phyloP scores from a whole-genome alignment of 1,140 invertebrate species.

The Cotesia typhae region DNA sequence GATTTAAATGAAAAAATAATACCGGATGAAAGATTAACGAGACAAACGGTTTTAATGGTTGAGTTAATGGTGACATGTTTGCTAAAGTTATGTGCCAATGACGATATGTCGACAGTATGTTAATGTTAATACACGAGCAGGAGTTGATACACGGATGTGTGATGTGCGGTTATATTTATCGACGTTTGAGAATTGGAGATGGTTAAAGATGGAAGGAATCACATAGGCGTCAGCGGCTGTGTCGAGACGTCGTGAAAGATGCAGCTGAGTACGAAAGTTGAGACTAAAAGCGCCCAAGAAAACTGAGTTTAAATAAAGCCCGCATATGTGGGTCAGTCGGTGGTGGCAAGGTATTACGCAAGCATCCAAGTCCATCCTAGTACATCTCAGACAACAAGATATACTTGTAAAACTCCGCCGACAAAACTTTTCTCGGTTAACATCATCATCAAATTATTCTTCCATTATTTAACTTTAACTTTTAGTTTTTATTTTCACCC shows the following conservation, averaged over 20 bases:
- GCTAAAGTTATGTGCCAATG: conserved; percentile 2
- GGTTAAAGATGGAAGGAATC: conserved; percentile 30
- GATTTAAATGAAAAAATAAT: no score
- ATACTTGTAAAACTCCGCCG: no score
- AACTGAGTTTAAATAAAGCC: conserved; percentile 66
- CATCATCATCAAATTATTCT: no score
- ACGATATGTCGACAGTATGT: conserved; percentile 25
- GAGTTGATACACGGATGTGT: conserved; percentile 11
- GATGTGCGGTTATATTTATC: conserved; percentile 21
- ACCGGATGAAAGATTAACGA: no score
- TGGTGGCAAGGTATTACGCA: conserved; percentile 40
- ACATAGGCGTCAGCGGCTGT: background rate
- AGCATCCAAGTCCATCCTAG: conserved; percentile 9
- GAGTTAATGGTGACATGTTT: no score
- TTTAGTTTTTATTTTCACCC: no score
- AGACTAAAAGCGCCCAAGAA: conserved; percentile 60
- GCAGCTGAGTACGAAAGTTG: conserved; percentile 49
- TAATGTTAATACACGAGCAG: no score
- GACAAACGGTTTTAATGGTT: no score
- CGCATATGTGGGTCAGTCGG: conserved; percentile 64
- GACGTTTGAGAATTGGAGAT: conserved; percentile 35
- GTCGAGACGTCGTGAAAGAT: conserved; percentile 8
- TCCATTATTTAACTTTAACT: no score
- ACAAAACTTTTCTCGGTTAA: no score
- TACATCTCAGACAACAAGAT: no score